These are phyloP conservation scores for Ursus arctos DNA, from an alignment of 2,113 vertebrate species.

Conservation along the genomic window DNA sequence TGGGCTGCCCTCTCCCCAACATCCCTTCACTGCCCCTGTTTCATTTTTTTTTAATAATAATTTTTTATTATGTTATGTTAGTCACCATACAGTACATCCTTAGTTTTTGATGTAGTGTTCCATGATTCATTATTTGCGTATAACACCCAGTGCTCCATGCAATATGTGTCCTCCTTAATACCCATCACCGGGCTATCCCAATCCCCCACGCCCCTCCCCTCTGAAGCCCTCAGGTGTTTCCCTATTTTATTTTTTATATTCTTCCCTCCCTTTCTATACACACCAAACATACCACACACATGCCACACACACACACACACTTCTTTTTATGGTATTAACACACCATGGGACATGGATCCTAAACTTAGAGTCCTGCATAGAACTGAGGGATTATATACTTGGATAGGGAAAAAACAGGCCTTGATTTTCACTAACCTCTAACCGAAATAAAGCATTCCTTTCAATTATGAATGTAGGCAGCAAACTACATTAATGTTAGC, in stretches of 20 bases:
- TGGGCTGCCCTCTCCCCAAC: background rate
- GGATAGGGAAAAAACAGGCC: background rate
- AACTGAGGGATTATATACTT: background rate
- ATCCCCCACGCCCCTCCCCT: too few species aligned
- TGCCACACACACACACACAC: background rate
- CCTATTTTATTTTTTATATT: background rate
- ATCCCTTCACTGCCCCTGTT: background rate
- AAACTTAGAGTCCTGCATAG: background rate
- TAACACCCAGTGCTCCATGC: too few species aligned
- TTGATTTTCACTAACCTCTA: background rate
- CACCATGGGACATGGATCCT: background rate
- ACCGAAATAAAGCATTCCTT: background rate
- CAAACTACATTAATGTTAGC: background rate
- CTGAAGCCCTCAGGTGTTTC: too few species aligned
- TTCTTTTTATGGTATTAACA: background rate
- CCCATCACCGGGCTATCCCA: too few species aligned
- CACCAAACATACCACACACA: background rate
- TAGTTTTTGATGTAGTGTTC: too few species aligned
- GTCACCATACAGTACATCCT: too few species aligned
- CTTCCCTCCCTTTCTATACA: background rate
- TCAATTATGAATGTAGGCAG: background rate
- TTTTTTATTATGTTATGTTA: too few species aligned
- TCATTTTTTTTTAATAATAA: background rate
- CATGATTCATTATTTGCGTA: too few species aligned
- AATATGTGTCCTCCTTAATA: too few species aligned